Percentiles rank a stretch among this genome's conserved stretches.
Conservation (phyloP, 2,797 vertebrate genomes). For the Microctenopoma steveboyesi region DNA sequence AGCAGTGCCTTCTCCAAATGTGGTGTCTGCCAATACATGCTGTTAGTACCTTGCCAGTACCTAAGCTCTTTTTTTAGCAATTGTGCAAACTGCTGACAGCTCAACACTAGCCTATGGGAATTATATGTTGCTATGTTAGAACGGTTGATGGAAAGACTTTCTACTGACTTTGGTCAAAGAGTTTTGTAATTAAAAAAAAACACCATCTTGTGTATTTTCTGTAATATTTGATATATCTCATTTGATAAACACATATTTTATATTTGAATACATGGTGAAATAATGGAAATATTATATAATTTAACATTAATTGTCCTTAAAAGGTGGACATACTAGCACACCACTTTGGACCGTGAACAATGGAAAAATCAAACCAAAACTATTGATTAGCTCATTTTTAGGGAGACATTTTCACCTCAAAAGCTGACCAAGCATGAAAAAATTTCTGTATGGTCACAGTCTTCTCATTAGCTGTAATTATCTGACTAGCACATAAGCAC, state of each 20-base stretch:
- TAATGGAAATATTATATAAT: neutral
- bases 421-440: conserved; percentile 1
- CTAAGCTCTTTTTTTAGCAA: conserved; percentile 8
- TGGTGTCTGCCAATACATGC: conserved; percentile 23
- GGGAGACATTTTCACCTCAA: conserved; percentile 1
- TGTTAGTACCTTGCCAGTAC: conserved; percentile 8
- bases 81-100: conserved; percentile 3
- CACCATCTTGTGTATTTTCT: conserved; percentile 21
- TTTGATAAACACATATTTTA: too few relatives aligned
- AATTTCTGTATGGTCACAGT: neutral
- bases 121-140: conserved; percentile 26
- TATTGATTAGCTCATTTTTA: neutral
- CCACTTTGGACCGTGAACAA: too few relatives aligned
- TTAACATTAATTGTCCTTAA: neutral
- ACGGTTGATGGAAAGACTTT: neutral
- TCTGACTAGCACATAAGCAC: neutral
- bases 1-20: conserved; percentile 10
- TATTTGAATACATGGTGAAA: neutral
- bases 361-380: neutral
- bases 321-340: neutral
- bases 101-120: conserved; percentile 15
- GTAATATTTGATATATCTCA: neutral
- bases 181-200: conserved; percentile 1
- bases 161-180: neutral
- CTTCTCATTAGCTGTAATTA: conserved; percentile 1